Evolutionary conservation across 2,888 invertebrate species (phyloP).

Genomic region (Emmelina monodactyla): DNA sequence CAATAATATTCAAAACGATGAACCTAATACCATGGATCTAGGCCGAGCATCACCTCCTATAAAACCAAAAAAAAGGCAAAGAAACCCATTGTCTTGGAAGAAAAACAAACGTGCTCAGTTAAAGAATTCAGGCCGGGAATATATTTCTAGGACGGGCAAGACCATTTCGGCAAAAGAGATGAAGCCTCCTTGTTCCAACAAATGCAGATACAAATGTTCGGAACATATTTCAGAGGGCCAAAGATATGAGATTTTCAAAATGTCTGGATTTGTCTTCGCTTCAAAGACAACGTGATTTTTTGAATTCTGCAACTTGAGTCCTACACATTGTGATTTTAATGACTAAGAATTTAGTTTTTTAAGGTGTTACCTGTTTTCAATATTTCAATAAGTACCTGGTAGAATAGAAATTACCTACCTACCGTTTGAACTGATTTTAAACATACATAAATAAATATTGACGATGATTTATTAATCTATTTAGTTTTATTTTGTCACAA

Average conservation of each 20-base stretch:
- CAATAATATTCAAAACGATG: constrained; percentile 6
- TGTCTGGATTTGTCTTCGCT: constrained; percentile 10
- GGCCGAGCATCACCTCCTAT: constrained; percentile 3
- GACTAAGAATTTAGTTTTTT: neutral
- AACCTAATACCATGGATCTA: constrained; percentile 5
- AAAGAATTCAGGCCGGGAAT: constrained; percentile 9
- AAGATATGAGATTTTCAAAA: constrained; percentile 8
- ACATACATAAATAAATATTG: neutral
- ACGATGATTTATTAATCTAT: constrained; percentile 4
- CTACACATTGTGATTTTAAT: neutral
- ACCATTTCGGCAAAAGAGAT: constrained; percentile 9
- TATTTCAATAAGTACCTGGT: neutral
- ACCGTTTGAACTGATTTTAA: neutral
- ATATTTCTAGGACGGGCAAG: constrained; percentile 9
- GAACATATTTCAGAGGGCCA: constrained; percentile 8
- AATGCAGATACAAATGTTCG: constrained; percentile 10
- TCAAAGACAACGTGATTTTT: constrained; percentile 11
- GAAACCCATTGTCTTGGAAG: constrained; percentile 10
- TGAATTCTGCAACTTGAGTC: constrained; percentile 5
- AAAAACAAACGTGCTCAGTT: constrained; percentile 10
- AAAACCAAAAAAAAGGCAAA: constrained; percentile 7
- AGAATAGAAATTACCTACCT: neutral
- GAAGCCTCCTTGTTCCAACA: constrained; percentile 9
- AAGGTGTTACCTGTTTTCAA: neutral
- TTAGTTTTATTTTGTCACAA: constrained; percentile 9